Base-by-base conservation (phyloP, 2,113 vertebrate species). In the Ophiodon elongatus region DNA sequence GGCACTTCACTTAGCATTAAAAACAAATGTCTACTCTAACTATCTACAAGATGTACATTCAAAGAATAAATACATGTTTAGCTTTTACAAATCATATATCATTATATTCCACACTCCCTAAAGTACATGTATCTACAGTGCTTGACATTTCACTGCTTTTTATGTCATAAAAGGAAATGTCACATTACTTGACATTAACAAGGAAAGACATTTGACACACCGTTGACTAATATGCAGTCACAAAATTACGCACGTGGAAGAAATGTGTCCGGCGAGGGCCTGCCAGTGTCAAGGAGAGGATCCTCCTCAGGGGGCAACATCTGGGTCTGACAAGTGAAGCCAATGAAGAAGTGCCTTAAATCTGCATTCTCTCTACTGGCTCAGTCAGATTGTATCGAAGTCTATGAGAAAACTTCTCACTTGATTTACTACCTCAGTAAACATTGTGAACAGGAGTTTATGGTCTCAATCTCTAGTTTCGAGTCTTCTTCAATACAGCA, bases 151-250 rank as follows among this genome's bases (percentile, higher is more conserved):
- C 47, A 10, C 29, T 70, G 29, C 35, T 23, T 54, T 67, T 31
- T 41, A 37, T 23, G 47, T 56, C 39, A 52, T 21, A 14, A 37
- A 41, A 65, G 57, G 33, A 68, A 67, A 82, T 52, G 41, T 75
- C 71, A 54, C 39, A 47, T 50, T 8, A 27, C 11, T 56, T 66
- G n/a, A 74, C n/a, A 41, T 39, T 29, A 47, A 62, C n/a, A 2
- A 11, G 3, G 39, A 29, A 11, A 2, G n/a, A 37, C 23, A 1
- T 65, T 37, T 43, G 68, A 39, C 8, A n/a, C 59, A 54, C 23
- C 9, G 23, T 33, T 75, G 19, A 80, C 27, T 21, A 31, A 64
- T 62, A 37, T 11, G 41, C 57, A 47, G 39, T 23, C 9, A 29
- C 8, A 52, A 37, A 54, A 66, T 37, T 8, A 21, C n/a, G 23